phyloP scores from a whole-genome alignment of 1,140 invertebrate genomes.

The Acromyrmex charruanus region DNA sequence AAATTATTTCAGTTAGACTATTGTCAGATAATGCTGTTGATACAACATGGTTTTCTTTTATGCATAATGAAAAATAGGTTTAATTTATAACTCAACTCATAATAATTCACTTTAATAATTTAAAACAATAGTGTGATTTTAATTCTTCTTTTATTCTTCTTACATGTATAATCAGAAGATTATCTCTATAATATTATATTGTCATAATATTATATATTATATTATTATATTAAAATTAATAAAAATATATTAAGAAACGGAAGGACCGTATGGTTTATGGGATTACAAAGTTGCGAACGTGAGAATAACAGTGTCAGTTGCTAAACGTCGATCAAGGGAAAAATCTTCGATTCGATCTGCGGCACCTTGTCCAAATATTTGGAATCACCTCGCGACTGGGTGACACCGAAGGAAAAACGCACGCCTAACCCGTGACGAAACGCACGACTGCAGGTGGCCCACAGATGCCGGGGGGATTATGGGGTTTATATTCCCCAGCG shows the following conservation, averaged over 20 bases:
- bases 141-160: not conserved
- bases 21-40: too few relatives aligned
- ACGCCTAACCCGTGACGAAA: constrained; percentile 84
- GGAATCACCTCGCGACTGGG: constrained; percentile 67
- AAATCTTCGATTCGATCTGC: constrained; percentile 64
- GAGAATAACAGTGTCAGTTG: constrained; percentile 2
- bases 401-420: constrained; percentile 78
- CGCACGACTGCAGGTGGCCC: constrained; percentile 86
- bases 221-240: not conserved
- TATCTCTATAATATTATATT: not conserved
- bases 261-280: not conserved
- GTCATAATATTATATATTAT: not conserved
- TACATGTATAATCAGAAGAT: not conserved
- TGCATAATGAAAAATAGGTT: too few relatives aligned
- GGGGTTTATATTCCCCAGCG: constrained; percentile 85
- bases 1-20: too few relatives aligned
- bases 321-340: constrained; percentile 27
- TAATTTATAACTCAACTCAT: too few relatives aligned
- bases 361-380: constrained; percentile 83
- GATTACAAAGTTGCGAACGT: constrained; percentile 41
- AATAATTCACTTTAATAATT: too few relatives aligned
- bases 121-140: not conserved
- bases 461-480: constrained; percentile 85
- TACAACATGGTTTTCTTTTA: too few relatives aligned
- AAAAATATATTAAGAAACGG: not conserved